These are phyloP conservation scores for Hoplostethus mediterraneus DNA, from an alignment of 2,797 vertebrate genomes.

Conservation along the genomic window DNA sequence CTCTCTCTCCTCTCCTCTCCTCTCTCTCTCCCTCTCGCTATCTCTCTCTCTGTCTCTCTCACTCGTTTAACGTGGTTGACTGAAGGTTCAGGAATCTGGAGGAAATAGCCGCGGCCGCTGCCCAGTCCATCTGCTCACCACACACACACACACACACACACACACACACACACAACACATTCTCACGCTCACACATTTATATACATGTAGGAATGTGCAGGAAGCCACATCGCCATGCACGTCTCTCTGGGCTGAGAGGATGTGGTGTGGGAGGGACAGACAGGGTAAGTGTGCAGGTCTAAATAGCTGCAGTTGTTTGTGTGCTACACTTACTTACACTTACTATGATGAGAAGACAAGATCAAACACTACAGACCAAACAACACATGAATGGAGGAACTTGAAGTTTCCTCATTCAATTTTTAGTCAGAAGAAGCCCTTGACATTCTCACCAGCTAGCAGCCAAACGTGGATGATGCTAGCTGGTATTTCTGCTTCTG, in stretches of 20 bases:
- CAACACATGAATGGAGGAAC: too few species aligned
- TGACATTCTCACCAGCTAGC: too few species aligned
- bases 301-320: conserved; percentile 12
- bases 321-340: too few species aligned
- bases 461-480: too few species aligned
- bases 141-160: conserved; percentile 38
- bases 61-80: conserved; percentile 34
- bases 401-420: too few species aligned
- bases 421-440: too few species aligned
- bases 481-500: too few species aligned
- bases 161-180: conserved; percentile 11
- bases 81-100: conserved; percentile 74
- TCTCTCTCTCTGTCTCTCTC: neutral
- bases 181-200: neutral
- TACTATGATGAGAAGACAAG: neutral
- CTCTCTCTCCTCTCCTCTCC: neutral
- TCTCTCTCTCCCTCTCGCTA: conserved; percentile 24
- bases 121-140: conserved; percentile 56
- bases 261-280: conserved; percentile 22
- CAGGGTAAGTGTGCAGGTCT: conserved; percentile 3
- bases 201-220: conserved; percentile 70
- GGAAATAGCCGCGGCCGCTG: conserved; percentile 70
- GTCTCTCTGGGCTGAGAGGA: conserved; percentile 18
- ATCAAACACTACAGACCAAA: neutral
- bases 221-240: conserved; percentile 52